Percentiles rank a stretch among this genome's conserved stretches.
phyloP scores from a whole-genome alignment of 2,888 invertebrate genomes.

The Brenthis ino region DNA sequence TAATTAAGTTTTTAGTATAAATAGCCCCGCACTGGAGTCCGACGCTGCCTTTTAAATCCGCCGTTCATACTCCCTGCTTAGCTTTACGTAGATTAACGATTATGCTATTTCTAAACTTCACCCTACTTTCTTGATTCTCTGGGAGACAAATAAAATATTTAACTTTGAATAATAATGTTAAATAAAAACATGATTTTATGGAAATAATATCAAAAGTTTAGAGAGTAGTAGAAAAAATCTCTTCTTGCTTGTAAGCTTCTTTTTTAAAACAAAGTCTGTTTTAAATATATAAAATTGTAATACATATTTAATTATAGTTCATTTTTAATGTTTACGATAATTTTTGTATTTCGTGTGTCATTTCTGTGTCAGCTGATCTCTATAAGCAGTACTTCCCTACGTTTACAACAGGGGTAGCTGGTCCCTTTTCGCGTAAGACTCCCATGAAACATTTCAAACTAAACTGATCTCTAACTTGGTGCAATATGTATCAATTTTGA shows the following conservation, averaged over 20 bases:
- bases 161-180: neutral
- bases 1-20: slow-evolving; percentile 54
- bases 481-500: slow-evolving; percentile 23
- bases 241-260: no score
- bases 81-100: slow-evolving; percentile 28
- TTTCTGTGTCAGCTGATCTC: slow-evolving; percentile 50
- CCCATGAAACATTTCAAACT: slow-evolving; percentile 17
- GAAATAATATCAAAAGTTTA: no score
- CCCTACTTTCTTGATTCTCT: slow-evolving; percentile 20
- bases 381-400: slow-evolving; percentile 63
- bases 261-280: no score
- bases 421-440: slow-evolving; percentile 69
- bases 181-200: no score
- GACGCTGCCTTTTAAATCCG: slow-evolving; percentile 44
- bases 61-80: slow-evolving; percentile 29
- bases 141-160: slow-evolving; percentile 6
- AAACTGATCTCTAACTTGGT: slow-evolving; percentile 46
- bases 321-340: neutral
- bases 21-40: slow-evolving; percentile 51
- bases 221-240: no score
- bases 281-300: neutral
- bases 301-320: neutral
- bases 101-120: neutral
- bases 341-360: neutral
- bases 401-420: slow-evolving; percentile 74